phyloP scores from a whole-genome alignment of 30 jellyfish, hydroid and myxozoan genomes.

The Hydractinia echinata region DNA sequence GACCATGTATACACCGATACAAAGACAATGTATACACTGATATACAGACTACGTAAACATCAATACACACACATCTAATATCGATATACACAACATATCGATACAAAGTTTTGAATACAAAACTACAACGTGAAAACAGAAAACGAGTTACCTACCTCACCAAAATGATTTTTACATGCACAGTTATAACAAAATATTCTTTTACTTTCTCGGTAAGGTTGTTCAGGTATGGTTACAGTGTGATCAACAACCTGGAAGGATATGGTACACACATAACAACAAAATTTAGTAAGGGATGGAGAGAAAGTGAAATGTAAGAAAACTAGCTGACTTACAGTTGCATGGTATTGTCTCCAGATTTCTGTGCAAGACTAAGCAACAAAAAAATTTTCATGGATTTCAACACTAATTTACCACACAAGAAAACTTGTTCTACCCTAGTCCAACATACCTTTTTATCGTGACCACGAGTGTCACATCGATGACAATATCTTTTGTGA shows the following conservation, averaged over 20 bases:
- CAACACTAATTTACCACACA: no score
- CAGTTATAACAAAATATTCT: conserved; percentile 49
- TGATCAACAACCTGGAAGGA: background rate
- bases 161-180: conserved; percentile 55
- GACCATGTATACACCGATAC: no score
- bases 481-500: no score
- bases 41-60: no score
- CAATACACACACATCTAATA: no score
- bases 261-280: background rate
- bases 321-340: background rate
- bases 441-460: no score
- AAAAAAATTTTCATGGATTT: no score
- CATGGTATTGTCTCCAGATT: conserved; percentile 8
- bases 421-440: no score
- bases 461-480: no score
- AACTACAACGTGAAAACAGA: background rate
- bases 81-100: no score
- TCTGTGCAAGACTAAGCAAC: background rate
- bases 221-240: background rate
- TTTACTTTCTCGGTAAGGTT: background rate
- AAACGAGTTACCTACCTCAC: conserved; percentile 33
- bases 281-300: background rate
- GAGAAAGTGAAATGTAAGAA: background rate
- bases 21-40: no score
- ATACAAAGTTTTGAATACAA: no score